A percentile compares a stretch with the other conserved stretches of the same genome.
Evolutionary conservation across 2,888 invertebrate genomes (phyloP).

Genomic region (Ceratothoa steindachneri): DNA sequence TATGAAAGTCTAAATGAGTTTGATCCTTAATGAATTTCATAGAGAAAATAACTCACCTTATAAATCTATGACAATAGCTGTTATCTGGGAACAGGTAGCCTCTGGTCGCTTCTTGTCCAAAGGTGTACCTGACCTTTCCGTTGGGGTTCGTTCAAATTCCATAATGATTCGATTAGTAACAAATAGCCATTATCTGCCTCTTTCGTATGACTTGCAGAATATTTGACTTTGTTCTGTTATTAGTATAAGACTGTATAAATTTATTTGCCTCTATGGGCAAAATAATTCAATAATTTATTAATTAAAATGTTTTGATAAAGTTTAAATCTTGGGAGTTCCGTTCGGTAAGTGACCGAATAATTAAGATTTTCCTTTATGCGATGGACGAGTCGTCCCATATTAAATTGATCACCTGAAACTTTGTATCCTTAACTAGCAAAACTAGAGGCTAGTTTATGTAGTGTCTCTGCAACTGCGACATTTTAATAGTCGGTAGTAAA

Average conservation of each 20-base stretch:
- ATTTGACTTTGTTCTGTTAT: too few relatives aligned
- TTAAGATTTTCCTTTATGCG: too few relatives aligned
- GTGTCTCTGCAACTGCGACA: background rate
- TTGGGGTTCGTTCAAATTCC: background rate
- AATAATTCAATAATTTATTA: too few relatives aligned
- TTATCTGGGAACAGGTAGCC: conserved; percentile 7
- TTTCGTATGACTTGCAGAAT: too few relatives aligned
- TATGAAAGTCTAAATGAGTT: background rate
- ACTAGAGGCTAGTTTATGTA: background rate
- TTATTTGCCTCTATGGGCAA: too few relatives aligned
- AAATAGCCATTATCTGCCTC: too few relatives aligned
- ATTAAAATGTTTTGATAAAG: too few relatives aligned
- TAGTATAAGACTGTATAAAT: too few relatives aligned
- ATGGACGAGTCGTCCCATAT: too few relatives aligned
- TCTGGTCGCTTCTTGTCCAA: conserved; percentile 3
- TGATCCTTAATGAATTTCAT: background rate
- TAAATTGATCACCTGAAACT: background rate
- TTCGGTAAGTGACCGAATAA: too few relatives aligned
- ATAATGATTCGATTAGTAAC: conserved; percentile 3
- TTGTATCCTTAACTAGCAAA: background rate
- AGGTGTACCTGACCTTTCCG: background rate
- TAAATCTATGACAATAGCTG: conserved; percentile 12
- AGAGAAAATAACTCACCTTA: conserved; percentile 3
- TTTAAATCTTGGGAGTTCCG: too few relatives aligned
- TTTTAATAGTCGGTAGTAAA: background rate